phyloP scores from a whole-genome alignment of 2,113 vertebrate genomes.

The Lampris megalopsis region DNA sequence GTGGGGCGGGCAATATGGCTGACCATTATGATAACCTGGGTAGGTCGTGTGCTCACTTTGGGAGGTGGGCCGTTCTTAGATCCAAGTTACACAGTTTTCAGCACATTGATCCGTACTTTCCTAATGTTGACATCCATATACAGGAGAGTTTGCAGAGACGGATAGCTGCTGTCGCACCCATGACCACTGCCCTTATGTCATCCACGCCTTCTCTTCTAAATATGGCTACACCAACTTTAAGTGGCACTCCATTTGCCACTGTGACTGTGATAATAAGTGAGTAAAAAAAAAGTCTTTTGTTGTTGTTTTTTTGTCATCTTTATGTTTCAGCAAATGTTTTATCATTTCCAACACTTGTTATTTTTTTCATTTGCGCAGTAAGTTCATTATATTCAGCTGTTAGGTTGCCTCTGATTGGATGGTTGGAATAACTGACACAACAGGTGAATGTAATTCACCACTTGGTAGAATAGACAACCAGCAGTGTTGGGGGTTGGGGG shows the following conservation, averaged over 20 bases:
- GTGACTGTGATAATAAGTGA: conserved; percentile 91
- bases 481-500: too few relatives aligned
- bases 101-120: background rate
- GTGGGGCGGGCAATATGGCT: conserved; percentile 87
- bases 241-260: conserved; percentile 91
- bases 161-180: conserved; percentile 92
- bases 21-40: conserved; percentile 83
- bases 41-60: conserved; percentile 50
- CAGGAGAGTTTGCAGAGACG: conserved; percentile 88
- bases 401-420: too few relatives aligned
- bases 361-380: too few relatives aligned
- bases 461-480: background rate
- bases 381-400: too few relatives aligned
- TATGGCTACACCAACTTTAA: conserved; percentile 90
- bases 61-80: background rate
- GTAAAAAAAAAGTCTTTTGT: conserved; percentile 34
- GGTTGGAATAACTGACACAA: too few relatives aligned
- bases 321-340: background rate
- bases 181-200: conserved; percentile 89
- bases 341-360: too few relatives aligned
- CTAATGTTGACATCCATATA: background rate
- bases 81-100: background rate
- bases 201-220: conserved; percentile 88
- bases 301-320: background rate
- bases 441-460: too few relatives aligned